Evolutionary conservation across 2,888 invertebrate species (phyloP), one percentile per base, ranked within the genome.

Genomic region (Eurois occulta): DNA sequence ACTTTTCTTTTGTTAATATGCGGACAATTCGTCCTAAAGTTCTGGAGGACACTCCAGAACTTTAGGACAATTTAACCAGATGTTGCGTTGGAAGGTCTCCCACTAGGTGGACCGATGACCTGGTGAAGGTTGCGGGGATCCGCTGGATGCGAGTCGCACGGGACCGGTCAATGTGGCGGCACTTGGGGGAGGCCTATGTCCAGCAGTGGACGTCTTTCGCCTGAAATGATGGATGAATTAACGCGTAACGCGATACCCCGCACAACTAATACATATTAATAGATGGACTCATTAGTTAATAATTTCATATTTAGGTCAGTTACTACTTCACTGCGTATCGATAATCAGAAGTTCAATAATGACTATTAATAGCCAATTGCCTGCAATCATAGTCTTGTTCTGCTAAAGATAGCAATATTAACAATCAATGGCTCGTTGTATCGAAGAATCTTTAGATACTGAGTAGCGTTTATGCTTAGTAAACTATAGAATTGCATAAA

Each of bases 251-350:
- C 2, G 16, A 13, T 28, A 58, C 11, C 21, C 48, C 10, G 11
- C 28, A 58, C 18, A n/a, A 7, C 58, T 16, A 5, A 58, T 58
- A 58, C 18, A 32, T 41, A 62, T 55, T 58, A 55, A 62, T 77
- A 58, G 0, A 69, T 77, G 4, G 21, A 16, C n/a, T 21, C 58
- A 60, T 35, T 41, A 68, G 8, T 64, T 68, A 11, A 35, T 16
- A 65, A 69, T 55, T 68, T 48, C 55, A 68, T 69, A 84, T 84
- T 48, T 83, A 69, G 80, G 75, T 72, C 69, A 75, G 28, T 21
- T n/a, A 83, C 21, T 38, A 52, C 66, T 65, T n/a, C 46, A 66
- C 48, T 48, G 32, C 38, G 13, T 28, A 41, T 58, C 48, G 66
- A 24, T 67, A 60, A 62, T 46, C 41, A 77, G 35, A 35, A 35